A percentile compares a stretch with the other conserved stretches of the same genome.
phyloP scores from a whole-genome alignment of 2,113 vertebrate genomes.

The Corydoras maculifer region DNA sequence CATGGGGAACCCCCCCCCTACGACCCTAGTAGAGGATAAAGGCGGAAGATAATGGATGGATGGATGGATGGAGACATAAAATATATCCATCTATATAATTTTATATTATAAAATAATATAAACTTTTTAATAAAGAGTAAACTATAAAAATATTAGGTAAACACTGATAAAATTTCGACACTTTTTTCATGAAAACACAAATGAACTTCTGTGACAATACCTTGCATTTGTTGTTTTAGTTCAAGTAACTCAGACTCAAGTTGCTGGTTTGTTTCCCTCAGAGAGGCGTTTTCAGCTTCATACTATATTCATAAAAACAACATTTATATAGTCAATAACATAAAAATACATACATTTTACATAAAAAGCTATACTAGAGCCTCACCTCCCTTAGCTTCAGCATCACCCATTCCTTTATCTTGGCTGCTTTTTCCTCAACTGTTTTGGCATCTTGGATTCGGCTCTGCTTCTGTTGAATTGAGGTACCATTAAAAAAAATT shows the following conservation, averaged over 20 bases:
- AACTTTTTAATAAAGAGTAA: too few species aligned
- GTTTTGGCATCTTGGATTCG: constrained; percentile 89
- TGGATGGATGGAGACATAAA: too few species aligned
- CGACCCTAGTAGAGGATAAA: too few species aligned
- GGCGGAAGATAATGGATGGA: too few species aligned
- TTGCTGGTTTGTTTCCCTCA: constrained; percentile 81
- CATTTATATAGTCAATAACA: neutral
- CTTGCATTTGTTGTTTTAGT: constrained; percentile 79
- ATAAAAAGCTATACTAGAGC: neutral
- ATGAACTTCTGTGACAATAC: constrained; percentile 53
- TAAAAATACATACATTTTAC: neutral
- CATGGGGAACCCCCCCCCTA: too few species aligned
- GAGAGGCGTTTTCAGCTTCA: constrained; percentile 84
- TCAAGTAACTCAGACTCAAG: constrained; percentile 80
- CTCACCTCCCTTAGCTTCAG: constrained; percentile 82
- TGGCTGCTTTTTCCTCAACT: constrained; percentile 96
- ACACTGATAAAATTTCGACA: too few species aligned
- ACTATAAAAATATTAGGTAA: too few species aligned
- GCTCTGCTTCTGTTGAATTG: constrained; percentile 76
- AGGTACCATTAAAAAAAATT: neutral
- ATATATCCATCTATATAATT: too few species aligned
- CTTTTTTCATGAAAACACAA: too few species aligned
- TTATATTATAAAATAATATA: too few species aligned
- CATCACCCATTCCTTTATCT: constrained; percentile 98
- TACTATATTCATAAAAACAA: constrained; percentile 62